Conservation (phyloP, 2,888 invertebrate genomes). For the Bombylius discolor region DNA sequence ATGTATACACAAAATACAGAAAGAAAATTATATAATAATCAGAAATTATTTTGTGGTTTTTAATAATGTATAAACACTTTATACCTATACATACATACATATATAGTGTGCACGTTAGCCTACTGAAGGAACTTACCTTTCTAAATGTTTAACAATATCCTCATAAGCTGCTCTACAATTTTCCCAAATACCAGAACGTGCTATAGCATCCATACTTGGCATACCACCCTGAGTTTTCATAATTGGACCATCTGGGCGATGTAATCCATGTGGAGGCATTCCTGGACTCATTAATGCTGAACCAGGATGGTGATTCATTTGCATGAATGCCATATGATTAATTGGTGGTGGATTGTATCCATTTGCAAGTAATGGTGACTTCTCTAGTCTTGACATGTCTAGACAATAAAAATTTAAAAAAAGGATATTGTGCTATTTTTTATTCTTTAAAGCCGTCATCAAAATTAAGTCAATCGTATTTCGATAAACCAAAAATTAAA, state of each 20-base stretch:
- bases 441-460: background rate
- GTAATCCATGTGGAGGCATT: slow-evolving; percentile 70
- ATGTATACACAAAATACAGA: background rate
- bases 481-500: too few relatives aligned
- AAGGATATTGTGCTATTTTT: background rate
- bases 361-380: slow-evolving; percentile 81
- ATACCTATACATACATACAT: background rate
- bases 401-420: slow-evolving; percentile 24
- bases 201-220: slow-evolving; percentile 81
- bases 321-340: slow-evolving; percentile 91
- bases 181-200: slow-evolving; percentile 87
- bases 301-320: slow-evolving; percentile 64
- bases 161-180: slow-evolving; percentile 90
- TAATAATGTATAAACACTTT: too few relatives aligned
- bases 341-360: slow-evolving; percentile 90
- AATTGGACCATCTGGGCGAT: slow-evolving; percentile 59
- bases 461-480: background rate
- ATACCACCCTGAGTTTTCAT: slow-evolving; percentile 71
- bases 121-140: slow-evolving; percentile 54
- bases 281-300: slow-evolving; percentile 78
- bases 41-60: too few relatives aligned
- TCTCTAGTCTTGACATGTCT: slow-evolving; percentile 83
- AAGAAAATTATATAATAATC: too few relatives aligned
- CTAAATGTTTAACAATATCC: slow-evolving; percentile 88
- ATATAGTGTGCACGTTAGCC: background rate